Base-by-base conservation (phyloP, 2,113 vertebrate genomes). In the Myiagra hebetior region DNA sequence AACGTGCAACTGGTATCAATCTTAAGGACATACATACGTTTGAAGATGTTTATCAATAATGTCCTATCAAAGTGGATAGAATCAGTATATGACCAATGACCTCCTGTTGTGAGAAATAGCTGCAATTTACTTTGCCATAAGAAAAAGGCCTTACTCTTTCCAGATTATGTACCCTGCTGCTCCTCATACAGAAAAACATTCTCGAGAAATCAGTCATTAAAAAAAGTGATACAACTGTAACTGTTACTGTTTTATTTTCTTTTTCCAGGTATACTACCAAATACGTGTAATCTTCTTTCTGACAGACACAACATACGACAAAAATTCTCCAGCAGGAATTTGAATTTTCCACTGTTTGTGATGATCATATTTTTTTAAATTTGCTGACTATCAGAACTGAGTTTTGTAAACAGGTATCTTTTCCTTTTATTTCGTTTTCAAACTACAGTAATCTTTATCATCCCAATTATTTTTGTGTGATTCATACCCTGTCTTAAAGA, bases 41-140 rank as follows among this genome's bases (percentile, higher is more conserved):
- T 28, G 46, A 96, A 89, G 69, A 59, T 67, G 30, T 68, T 95
- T 95, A 90, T 95, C 56, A 93, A 65, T 84, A 95, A 91, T 27
- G 42, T 83, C 27, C 46, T 95, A 73, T 62, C 65, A 52, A 53
- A 94, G 44, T 44, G 24, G 52, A 87, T 50, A 83, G 74, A 91
- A 94, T 92, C 63, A 27, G 17, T 72, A 37, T 70, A 80, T 33
- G 18, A 91, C 59, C 81, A 79, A 20, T 87, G 82, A 86, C 44
- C 24, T 93, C 87, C 50, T 52, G 15, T 33, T 65, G 73, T 81
- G 44, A 91, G 60, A 96, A 95, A 91, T 7, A 88, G 37, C 47
- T 74, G 26, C 16, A 75, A 19, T 92, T 85, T 78, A 55, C 33
- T 72, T 84, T 92, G 57, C 60, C 53, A 13, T 63, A 86, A 91